Base-by-base conservation (phyloP, 2,888 invertebrate genomes). In the Eurytoma adleriae region DNA sequence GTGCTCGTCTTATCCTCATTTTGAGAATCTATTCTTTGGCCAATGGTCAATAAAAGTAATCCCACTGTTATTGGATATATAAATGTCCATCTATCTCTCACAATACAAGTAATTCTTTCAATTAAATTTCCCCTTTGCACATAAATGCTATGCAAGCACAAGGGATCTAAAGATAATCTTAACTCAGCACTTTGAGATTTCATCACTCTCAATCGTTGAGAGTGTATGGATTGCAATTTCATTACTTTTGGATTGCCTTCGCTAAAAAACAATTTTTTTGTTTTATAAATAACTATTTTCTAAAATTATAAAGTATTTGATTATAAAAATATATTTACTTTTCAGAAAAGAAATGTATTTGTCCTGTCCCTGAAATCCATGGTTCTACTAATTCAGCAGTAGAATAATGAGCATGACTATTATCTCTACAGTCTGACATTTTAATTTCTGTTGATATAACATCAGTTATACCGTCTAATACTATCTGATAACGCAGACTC, bases 91-190 rank as follows among this genome's bases (percentile, higher is more conserved):
- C 90, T 86, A 84, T 90, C 88, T 73, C 89, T 84, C 48, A 89
- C 86, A 48, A 86, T 81, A 80, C 86, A 84, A 71, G 86, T 81
- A 90, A 84, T 82, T 88, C 91, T 52, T 87, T 88, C 84, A 91
- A 87, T n/a, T 84, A 82, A 12, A 90, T 92, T 78, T 88, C 85
- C 62, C 89, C 89, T 85, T 91, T 92, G 89, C n/a, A 90, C 81
- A 30, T 83, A 84, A 69, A 91, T 84, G 68, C 91, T 92, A 87
- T 94, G 96, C n/a, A 92, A 92, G 87, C 96, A 96, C 59, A 92
- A 91, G 5, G 96, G 95, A 88, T 96, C 95, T 84, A 96, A 91
- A 71, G 93, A 92, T 20, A 96, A 86, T 70, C 92, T 93, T 3
- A 96, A 88, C 84, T 91, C 91, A 0, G 93, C 93, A 0, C 91